Conservation (phyloP, 1,140 invertebrate species). For the Drosophila asahinai region DNA sequence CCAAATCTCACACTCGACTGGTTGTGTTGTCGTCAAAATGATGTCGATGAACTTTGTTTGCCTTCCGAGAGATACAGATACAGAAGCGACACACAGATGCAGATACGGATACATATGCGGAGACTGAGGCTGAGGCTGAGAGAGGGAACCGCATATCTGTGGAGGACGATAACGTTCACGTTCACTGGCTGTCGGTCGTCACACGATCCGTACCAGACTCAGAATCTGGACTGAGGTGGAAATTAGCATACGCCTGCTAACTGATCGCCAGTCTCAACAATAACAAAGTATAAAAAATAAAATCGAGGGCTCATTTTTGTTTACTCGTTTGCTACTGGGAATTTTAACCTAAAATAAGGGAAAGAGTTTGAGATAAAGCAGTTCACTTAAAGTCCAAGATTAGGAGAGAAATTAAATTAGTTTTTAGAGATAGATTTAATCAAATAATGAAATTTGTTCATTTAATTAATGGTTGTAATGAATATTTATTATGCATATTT, state of each 20-base stretch:
- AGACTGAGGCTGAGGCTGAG: not conserved
- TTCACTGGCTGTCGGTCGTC: slow-evolving; percentile 46
- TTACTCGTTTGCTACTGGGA: slow-evolving; percentile 21
- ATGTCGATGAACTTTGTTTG: slow-evolving; percentile 71
- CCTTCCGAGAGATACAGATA: slow-evolving; percentile 22
- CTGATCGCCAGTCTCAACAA: slow-evolving; percentile 20
- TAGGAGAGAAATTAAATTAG: not conserved
- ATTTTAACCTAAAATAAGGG: not conserved
- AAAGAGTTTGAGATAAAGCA: not conserved
- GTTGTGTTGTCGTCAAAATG: slow-evolving; percentile 39
- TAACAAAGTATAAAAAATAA: not conserved
- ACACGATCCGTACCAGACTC: slow-evolving; percentile 37
- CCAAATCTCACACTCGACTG: slow-evolving; percentile 65
- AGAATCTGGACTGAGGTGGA: slow-evolving; percentile 19
- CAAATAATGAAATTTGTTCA: not conserved
- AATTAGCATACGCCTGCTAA: slow-evolving; percentile 73
- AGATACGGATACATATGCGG: slow-evolving; percentile 14
- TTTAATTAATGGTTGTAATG: not conserved
- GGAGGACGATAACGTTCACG: slow-evolving; percentile 45
- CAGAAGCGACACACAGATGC: slow-evolving; percentile 8
- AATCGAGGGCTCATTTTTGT: slow-evolving; percentile 14
- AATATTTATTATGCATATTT: not conserved
- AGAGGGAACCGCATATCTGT: slow-evolving; percentile 13
- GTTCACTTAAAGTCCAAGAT: not conserved
- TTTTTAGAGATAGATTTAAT: not conserved